Conservation (phyloP, 2,888 invertebrate species). For the Limnephilus lunatus region DNA sequence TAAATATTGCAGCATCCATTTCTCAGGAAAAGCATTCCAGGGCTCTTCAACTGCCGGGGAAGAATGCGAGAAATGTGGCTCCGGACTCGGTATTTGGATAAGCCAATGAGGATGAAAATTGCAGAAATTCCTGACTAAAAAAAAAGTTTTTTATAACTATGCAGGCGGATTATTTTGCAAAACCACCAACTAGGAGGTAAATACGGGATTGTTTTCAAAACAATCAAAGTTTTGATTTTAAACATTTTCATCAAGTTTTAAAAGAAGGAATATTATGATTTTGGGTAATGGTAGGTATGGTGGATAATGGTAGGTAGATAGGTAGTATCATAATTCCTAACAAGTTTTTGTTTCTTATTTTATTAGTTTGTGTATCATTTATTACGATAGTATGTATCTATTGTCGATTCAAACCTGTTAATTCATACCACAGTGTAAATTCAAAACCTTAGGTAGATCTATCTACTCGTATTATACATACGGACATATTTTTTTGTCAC, state of each 20-base stretch:
- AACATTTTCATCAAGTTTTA: background rate
- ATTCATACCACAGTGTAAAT: no score
- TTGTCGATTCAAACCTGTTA: no score
- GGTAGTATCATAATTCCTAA: no score
- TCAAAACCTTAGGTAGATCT: no score
- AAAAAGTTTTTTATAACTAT: background rate
- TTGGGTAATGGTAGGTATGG: no score
- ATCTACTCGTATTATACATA: no score
- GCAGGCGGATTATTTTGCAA: background rate
- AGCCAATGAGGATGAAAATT: background rate
- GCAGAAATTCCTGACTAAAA: background rate
- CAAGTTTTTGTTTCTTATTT: no score
- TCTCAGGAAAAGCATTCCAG: constrained; percentile 16
- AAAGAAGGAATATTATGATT: no score
- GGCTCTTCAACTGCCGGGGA: background rate
- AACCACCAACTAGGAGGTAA: background rate
- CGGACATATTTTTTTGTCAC: no score
- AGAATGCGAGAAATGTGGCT: background rate
- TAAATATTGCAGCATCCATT: constrained; percentile 32
- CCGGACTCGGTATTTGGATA: background rate
- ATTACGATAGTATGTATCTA: no score
- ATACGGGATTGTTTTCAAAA: background rate
- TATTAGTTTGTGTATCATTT: no score
- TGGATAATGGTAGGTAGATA: no score
- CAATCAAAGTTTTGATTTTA: background rate